Evolutionary conservation across 2,888 invertebrate species (phyloP), one percentile per base, ranked within the genome.

Genomic region (Monopis laevigella): DNA sequence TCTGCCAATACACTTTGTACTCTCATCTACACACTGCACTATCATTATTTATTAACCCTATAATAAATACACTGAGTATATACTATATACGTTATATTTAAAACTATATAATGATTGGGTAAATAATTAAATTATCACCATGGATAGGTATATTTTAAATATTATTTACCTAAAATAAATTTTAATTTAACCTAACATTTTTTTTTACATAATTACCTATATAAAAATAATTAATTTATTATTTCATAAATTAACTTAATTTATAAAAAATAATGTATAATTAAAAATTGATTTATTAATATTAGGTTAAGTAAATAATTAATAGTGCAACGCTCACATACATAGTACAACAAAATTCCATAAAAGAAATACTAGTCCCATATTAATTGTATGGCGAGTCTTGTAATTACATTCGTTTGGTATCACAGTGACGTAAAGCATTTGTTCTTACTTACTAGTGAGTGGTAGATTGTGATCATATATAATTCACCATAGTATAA

Each of bases 391-490:
- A 29, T 11, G 29, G 2, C 7, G 12, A 29, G 29, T 29, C 29
- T 29, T 11, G 29, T 13, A 3, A 12, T 28, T 28, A 28, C 12
- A 29, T 13, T 29, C 7, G 3, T 8, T 28, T 12, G 67, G 70
- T 75, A 78, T 78, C 80, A 78, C 78, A 78, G 77, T 70, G 74
- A 64, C 67, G 62, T 73, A 77, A 77, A 73, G 77, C 75, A 75
- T 78, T 75, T 75, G 70, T 78, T 70, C 78, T 78, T 78, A 80
- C 65, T 75, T 71, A 68, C 78, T 80, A 78, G 68, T 71, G 78
- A 78, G 72, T 78, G 69, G 65, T 63, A 65, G 63, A 62, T 68
- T 68, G 68, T 65, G 72, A 68, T 77, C 69, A 77, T 75, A 77
- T 65, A 65, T 71, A 75, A 65, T 70, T 71, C 77, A 74, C 73